Evolutionary conservation across 2,113 vertebrate species (phyloP), one percentile per base, ranked within the genome.

Genomic region (Lampris incognitus): DNA sequence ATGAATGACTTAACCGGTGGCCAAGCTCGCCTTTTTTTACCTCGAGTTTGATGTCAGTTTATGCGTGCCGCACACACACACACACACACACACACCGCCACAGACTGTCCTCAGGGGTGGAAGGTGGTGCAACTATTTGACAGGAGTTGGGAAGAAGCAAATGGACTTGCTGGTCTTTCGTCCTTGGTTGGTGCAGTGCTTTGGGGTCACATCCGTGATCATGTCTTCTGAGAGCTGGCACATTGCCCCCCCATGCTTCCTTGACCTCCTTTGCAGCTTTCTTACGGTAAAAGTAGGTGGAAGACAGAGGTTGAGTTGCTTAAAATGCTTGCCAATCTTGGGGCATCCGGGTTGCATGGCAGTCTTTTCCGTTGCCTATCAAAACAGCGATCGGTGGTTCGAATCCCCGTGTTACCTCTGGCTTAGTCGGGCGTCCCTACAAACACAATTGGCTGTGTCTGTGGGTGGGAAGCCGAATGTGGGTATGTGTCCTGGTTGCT

Each of bases 161-260:
- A 24, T 24, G 24, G 7, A 50, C 37, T 38, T 4, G 1, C 67
- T 62, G 38, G 52, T 11, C 51, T 54, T 58, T 46, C 44, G 2
- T 2, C 7, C 44, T 2, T 2, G 44, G 44, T 2, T 2, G 44
- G 44, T 46, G 24, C 3, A 24, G 36, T 59, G 62, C 51, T 1
- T 1, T 42, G 57, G n/a, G 0, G 6, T 24, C 24, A 24, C 24
- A 24, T 66, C 8, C 52, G 51, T 44, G 80, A 64, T 86, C 71
- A 3, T 60, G 9, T 77, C 77, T 79, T 78, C 56, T 76, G n/a
- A 40, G 57, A 63, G 13, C 41, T 73, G 69, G 64, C 74, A 72
- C 60, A 62, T 69, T 69, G 67, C 78, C 75, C 65, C 44, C 66
- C 66, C 46, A 44, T 46, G 61, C 54, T 66, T 41, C 64, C 37